Base-by-base conservation (phyloP, 2,888 invertebrate species). In the Pseudoips prasinana region DNA sequence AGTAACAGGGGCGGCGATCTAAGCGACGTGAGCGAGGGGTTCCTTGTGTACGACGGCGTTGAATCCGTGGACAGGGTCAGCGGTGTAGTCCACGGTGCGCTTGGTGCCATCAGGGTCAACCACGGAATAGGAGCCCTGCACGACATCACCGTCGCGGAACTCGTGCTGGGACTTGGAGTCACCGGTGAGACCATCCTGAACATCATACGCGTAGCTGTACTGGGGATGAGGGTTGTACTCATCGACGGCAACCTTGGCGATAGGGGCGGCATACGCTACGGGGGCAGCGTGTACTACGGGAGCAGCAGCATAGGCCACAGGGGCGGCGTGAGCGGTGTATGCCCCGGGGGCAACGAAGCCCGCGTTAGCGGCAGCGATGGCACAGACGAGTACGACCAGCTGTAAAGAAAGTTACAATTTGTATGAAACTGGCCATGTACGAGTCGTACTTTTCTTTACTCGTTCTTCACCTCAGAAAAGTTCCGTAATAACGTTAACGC, bases 111-210 rank as follows among this genome's bases (percentile, higher is more conserved):
- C 89, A 31, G 89, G 70, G 42, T 89, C 89, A 20, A 74, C 72
- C 7, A 89, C 68, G 31, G 87, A 86, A 73, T 89, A 89, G 33
- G 82, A 80, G 31, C 89, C 89, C 47, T 80, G 78, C 8, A 89
- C 89, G 22, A 79, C 75, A 48, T 89, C 87, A 29, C 89, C 89
- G 37, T 75, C 75, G 40, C 89, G 81, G 41, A 56, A 65, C 66
- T 89, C 89, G 39, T 78, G 77, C 64, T 89, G 89, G 59, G 73
- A 75, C 66, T 89, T 89, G 39, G 72, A 75, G 69, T 90, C 89
- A 2, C 90, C 89, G 33, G 73, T 73, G 29, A 64, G 64, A 33
- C 64, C 55, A 41, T 76, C 71, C 50, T 74, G 83, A 10, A 90
- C 81, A 45, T 88, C 83, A 59, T 90, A 90, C 3, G 81, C 74